Percentiles rank a stretch among this genome's conserved stretches.
These are phyloP conservation scores for Rallus limicola DNA, from an alignment of 2,113 vertebrate species.

Conservation along the genomic window DNA sequence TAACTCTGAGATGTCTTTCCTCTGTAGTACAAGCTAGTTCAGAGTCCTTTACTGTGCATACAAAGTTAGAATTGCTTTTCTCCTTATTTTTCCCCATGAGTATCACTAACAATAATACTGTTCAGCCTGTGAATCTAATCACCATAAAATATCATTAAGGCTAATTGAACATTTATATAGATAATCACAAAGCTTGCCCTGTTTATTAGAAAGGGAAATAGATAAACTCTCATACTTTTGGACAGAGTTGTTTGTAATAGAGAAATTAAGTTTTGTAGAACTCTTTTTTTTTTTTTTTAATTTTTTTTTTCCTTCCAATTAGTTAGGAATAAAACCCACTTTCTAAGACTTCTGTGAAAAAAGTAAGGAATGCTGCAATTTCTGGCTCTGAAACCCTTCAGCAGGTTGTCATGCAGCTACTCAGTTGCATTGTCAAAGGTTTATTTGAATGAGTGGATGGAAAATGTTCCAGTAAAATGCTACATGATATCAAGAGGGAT, in stretches of 20 bases:
- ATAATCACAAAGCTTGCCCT: constrained; percentile 27
- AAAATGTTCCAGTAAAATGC: not conserved
- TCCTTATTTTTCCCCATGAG: constrained; percentile 19
- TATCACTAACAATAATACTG: constrained; percentile 42
- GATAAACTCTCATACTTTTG: not conserved
- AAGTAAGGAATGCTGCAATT: not conserved
- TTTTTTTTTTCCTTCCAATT: not conserved
- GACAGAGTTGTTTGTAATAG: not conserved
- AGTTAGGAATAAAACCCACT: not conserved
- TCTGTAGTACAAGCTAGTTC: not conserved
- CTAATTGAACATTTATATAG: constrained; percentile 54
- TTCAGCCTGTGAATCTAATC: constrained; percentile 45
- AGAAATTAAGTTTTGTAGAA: not conserved
- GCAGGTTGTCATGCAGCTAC: not conserved
- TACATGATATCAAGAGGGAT: not conserved
- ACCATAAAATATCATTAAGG: constrained; percentile 51
- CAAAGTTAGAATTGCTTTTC: constrained; percentile 51
- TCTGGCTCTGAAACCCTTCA: not conserved
- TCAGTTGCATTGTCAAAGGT: not conserved
- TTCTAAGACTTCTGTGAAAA: not conserved
- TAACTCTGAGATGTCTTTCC: constrained; percentile 14
- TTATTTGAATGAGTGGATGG: not conserved
- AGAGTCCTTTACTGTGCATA: constrained; percentile 28
- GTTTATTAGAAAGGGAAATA: constrained; percentile 10
- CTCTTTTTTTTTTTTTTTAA: rapidly evolving